Evolutionary conservation across 2,888 invertebrate species (phyloP), one percentile per base, ranked within the genome.

Genomic region (Idaea dimidiata): DNA sequence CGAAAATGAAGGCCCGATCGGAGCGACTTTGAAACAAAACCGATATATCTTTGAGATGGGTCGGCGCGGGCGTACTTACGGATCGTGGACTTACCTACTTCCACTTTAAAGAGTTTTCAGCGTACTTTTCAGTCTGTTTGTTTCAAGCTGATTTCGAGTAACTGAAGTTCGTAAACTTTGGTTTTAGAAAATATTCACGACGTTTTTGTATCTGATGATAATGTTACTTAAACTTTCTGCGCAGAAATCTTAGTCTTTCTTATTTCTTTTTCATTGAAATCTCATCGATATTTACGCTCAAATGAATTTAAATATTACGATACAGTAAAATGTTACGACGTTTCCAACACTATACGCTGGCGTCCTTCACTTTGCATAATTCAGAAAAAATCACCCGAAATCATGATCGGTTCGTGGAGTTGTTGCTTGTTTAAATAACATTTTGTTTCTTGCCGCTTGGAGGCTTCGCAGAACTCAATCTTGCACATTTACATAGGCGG

Each of bases 401-500:
- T 43, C 43, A 10, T 43, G 43, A 43, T 43, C 43, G 43, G 43
- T 14, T 43, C 43, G 43, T 14, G 14, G 43, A 43, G 43, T 43
- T 43, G 59, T 54, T 61, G 33, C 65, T 65, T 62, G 62, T 71
- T 54, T 64, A 71, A 70, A 71, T 68, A 70, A 65, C 71, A 73
- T 67, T 71, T 71, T 69, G 73, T 70, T 68, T 68, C 63, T 64
- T 60, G 64, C 53, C 58, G 59, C 61, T 66, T 58, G 60, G 60
- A 59, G 63, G 59, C 59, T 62, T 69, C 58, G 43, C 63, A 63
- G 79, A 86, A 86, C 87, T 84, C 86, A 82, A 86, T 86, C 85
- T 79, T 76, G 73, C 75, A 70, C 80, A 90, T 90, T 90, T 89
- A 83, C 89, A 89, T 89, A 86, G 86, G 85, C 81, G 70, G 68